Conservation (phyloP, 2,797 vertebrate species). For the Neosilurus hyrtlii region DNA sequence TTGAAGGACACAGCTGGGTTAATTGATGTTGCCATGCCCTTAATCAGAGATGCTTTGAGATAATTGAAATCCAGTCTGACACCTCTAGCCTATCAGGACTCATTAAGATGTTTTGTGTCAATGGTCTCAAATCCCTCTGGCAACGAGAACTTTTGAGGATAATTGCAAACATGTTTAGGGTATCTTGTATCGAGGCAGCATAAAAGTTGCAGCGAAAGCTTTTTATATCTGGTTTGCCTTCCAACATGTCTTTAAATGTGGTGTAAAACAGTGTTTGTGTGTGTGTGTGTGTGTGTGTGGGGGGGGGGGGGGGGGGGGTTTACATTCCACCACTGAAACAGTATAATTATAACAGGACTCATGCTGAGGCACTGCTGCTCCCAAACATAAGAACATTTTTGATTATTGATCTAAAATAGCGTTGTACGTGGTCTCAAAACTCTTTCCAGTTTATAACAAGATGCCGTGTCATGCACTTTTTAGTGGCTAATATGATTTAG, state of each 20-base stretch:
- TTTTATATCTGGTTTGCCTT: conserved; percentile 4
- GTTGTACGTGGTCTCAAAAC: background rate
- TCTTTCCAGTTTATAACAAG: conserved; percentile 21
- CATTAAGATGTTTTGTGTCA: conserved; percentile 46
- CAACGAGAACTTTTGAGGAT: conserved; percentile 16
- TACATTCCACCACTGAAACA: conserved; percentile 21
- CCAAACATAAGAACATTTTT: conserved; percentile 12
- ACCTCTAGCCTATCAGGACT: conserved; percentile 55
- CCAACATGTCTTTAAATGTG: conserved; percentile 5
- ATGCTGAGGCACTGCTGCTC: background rate
- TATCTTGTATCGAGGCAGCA: conserved; percentile 5
- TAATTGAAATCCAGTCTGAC: conserved; percentile 51
- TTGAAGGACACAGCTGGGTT: conserved; percentile 44
- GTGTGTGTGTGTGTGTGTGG: no score
- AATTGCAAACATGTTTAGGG: background rate
- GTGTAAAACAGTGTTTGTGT: background rate
- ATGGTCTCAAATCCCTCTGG: conserved; percentile 30
- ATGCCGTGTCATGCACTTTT: background rate
- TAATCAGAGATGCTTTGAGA: conserved; percentile 46
- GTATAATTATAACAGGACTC: conserved; percentile 29
- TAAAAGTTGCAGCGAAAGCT: conserved; percentile 8
- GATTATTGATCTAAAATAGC: conserved; percentile 33
- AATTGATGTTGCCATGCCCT: conserved; percentile 47
- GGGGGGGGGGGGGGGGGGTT: background rate
- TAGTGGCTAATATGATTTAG: background rate